Percentiles rank a stretch among this genome's conserved stretches.
Conservation (phyloP, 1,140 invertebrate genomes). For the Vanessa tameamea region DNA sequence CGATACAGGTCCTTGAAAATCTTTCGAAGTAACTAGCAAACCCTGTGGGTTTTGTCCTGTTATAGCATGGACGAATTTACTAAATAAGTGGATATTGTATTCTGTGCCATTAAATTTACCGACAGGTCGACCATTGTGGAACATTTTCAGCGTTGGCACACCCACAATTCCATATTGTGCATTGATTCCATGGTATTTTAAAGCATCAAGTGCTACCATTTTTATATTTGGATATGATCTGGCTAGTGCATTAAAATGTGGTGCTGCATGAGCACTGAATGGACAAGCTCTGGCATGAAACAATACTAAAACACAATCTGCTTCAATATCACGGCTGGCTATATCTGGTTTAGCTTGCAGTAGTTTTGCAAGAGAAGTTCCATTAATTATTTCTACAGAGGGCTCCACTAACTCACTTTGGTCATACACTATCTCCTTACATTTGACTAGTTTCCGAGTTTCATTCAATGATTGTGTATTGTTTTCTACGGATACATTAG, state of each 20-base stretch:
- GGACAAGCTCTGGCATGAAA: slow-evolving; percentile 95
- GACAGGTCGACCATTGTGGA: slow-evolving; percentile 94
- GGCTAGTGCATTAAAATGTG: slow-evolving; percentile 93
- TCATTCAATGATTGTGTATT: slow-evolving; percentile 61
- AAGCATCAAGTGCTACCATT: slow-evolving; percentile 94
- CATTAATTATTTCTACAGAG: slow-evolving; percentile 75
- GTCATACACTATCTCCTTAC: slow-evolving; percentile 69
- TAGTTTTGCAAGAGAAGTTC: slow-evolving; percentile 64
- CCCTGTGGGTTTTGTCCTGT: slow-evolving; percentile 86
- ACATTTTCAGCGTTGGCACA: slow-evolving; percentile 94
- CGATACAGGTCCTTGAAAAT: slow-evolving; percentile 90
- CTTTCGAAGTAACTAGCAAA: slow-evolving; percentile 87
- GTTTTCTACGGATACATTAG: slow-evolving; percentile 66
- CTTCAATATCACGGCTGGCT: slow-evolving; percentile 67
- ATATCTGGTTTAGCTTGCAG: slow-evolving; percentile 71
- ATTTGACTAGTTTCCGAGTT: slow-evolving; percentile 74
- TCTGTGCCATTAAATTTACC: slow-evolving; percentile 93
- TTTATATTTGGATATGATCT: slow-evolving; percentile 92
- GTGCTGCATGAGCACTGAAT: slow-evolving; percentile 93
- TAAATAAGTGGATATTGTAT: slow-evolving; percentile 89
- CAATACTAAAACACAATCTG: slow-evolving; percentile 89
- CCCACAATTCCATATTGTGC: slow-evolving; percentile 96
- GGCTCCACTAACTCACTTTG: slow-evolving; percentile 55
- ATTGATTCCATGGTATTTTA: slow-evolving; percentile 92
- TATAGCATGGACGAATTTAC: slow-evolving; percentile 89